Conservation (phyloP, 1,140 invertebrate species). For the Macrotrachela quadricornifera region DNA sequence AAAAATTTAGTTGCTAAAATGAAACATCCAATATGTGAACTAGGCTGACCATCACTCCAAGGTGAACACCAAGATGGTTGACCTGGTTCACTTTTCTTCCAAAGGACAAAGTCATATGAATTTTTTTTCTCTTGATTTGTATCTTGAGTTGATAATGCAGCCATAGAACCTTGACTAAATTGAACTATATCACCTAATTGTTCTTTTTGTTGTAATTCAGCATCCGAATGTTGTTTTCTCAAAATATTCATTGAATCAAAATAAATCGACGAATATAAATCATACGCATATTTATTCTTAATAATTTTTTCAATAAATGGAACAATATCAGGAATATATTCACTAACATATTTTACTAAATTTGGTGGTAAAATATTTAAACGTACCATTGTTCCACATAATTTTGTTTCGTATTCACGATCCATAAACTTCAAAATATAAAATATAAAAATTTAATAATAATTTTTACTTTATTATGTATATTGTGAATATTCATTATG, state of each 20-base stretch:
- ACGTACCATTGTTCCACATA: too few species aligned
- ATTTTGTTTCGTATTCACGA: too few species aligned
- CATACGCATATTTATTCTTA: slow-evolving; percentile 53
- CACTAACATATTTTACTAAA: slow-evolving; percentile 81
- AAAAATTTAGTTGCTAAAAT: slow-evolving; percentile 84
- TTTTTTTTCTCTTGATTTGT: slow-evolving; percentile 52
- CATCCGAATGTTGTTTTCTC: slow-evolving; percentile 73
- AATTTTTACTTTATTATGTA: too few species aligned
- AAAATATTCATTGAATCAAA: slow-evolving; percentile 83
- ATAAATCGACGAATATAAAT: slow-evolving; percentile 81
- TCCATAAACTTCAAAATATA: too few species aligned
- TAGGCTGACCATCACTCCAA: slow-evolving; percentile 62
- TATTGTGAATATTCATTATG: too few species aligned
- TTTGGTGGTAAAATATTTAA: slow-evolving; percentile 76
- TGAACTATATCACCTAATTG: slow-evolving; percentile 77
- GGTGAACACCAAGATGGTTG: slow-evolving; percentile 90
- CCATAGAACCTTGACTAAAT: slow-evolving; percentile 85
- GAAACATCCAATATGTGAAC: slow-evolving; percentile 99
- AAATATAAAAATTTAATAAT: too few species aligned
- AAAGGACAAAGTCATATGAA: slow-evolving; percentile 81
- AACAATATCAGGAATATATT: slow-evolving; percentile 90
- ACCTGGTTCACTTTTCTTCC: slow-evolving; percentile 87
- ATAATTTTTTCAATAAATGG: slow-evolving; percentile 75
- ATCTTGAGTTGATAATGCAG: slow-evolving; percentile 47
- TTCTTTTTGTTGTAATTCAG: slow-evolving; percentile 80